A percentile compares a stretch with the other conserved stretches of the same genome.
Evolutionary conservation across 2,888 invertebrate species (phyloP).

Genomic region (Himalopsyche tibetana): DNA sequence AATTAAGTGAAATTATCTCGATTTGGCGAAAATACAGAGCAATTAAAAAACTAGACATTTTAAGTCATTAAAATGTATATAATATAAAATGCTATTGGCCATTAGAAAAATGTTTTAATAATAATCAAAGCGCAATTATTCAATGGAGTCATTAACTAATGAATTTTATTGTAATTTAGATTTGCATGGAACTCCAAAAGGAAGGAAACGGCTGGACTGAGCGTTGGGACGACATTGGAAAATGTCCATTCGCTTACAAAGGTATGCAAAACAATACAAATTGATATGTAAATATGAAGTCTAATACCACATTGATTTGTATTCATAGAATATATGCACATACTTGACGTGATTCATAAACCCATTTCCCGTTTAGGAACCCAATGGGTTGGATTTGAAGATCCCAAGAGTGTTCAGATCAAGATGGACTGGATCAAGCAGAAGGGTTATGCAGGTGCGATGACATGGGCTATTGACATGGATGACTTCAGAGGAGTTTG

Average conservation of each 20-base stretch:
- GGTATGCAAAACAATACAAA: constrained; percentile 71
- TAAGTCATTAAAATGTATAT: no score
- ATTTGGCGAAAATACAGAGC: no score
- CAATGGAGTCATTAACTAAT: not conserved
- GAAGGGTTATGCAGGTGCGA: constrained; percentile 90
- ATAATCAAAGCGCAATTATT: not conserved
- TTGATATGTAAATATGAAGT: not conserved
- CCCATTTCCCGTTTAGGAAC: constrained; percentile 72
- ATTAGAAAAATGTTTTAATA: not conserved
- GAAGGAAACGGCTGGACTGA: constrained; percentile 86
- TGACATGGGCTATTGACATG: constrained; percentile 96
- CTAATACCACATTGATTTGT: not conserved
- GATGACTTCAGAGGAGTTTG: constrained; percentile 92
- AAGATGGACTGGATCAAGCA: constrained; percentile 93
- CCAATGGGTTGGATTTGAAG: constrained; percentile 95
- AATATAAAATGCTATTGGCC: no score
- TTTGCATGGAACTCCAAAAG: constrained; percentile 85
- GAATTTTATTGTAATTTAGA: constrained; percentile 73
- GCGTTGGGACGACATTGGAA: constrained; percentile 89
- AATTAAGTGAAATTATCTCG: no score
- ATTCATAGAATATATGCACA: not conserved
- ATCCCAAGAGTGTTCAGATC: constrained; percentile 86
- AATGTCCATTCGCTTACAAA: constrained; percentile 90
- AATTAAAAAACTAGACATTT: no score
- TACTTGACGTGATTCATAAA: not conserved